Evolutionary conservation across 2,113 vertebrate genomes (phyloP).

Genomic region (Sphaerodactylus townsendi): DNA sequence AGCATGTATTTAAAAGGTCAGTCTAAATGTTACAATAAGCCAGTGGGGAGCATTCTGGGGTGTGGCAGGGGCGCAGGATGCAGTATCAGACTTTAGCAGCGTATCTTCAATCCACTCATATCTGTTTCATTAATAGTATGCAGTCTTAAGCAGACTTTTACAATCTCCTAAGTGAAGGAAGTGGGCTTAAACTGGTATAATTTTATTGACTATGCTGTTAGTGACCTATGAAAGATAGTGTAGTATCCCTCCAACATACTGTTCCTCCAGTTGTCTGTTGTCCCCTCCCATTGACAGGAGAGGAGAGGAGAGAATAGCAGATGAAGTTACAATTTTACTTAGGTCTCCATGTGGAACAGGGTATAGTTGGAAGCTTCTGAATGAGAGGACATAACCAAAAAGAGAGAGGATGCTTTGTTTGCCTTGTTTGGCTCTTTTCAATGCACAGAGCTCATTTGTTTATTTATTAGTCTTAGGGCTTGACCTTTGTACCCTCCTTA

Average conservation of each 20-base stretch:
- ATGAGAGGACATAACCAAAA: conserved; percentile 52
- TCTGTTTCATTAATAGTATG: not conserved
- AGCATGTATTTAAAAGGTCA: too few species aligned
- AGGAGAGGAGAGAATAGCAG: too few species aligned
- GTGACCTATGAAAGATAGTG: not conserved
- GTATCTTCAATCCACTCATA: not conserved
- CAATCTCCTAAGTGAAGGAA: too few species aligned
- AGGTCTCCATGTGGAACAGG: too few species aligned
- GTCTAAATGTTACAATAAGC: too few species aligned
- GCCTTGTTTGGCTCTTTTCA: conserved; percentile 39
- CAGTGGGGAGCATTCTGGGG: too few species aligned
- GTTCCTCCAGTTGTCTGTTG: not conserved
- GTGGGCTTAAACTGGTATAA: too few species aligned
- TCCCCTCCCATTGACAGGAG: not conserved
- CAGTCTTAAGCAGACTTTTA: not conserved
- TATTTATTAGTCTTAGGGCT: conserved; percentile 3
- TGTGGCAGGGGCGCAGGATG: too few species aligned
- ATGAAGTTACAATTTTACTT: too few species aligned
- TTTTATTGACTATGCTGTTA: too few species aligned
- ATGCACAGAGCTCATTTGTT: not conserved
- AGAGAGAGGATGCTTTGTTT: conserved; percentile 35
- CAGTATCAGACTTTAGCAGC: not conserved
- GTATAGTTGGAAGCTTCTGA: conserved; percentile 47
- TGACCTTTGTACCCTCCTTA: not conserved
- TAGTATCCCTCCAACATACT: not conserved